Conservation (phyloP, 2,888 invertebrate species). For the Dryomyza anilis region DNA sequence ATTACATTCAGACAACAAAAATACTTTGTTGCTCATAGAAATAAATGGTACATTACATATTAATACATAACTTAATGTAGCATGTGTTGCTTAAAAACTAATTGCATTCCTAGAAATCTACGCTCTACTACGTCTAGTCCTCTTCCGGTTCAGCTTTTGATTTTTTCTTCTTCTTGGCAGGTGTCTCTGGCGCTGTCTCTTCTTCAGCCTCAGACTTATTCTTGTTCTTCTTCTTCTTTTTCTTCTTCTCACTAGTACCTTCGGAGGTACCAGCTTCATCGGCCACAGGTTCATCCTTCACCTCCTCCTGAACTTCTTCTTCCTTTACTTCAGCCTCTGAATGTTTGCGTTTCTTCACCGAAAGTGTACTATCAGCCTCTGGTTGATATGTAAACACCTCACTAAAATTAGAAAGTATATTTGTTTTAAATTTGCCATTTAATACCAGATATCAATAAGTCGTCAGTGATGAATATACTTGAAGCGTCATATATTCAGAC, state of each 20-base stretch:
- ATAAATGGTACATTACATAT: neutral
- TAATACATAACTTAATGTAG: conserved; percentile 10
- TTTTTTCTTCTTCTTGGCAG: conserved; percentile 36
- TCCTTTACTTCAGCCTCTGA: conserved; percentile 56
- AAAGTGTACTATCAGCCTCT: conserved; percentile 82
- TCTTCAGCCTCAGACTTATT: conserved; percentile 47
- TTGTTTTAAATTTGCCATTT: too few relatives aligned
- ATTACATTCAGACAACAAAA: conserved; percentile 18
- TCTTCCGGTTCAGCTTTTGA: conserved; percentile 31
- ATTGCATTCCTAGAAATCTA: conserved; percentile 18
- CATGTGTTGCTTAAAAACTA: conserved; percentile 6
- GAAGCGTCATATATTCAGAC: conserved; percentile 43
- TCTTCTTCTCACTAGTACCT: conserved; percentile 48
- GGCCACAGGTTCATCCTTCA: conserved; percentile 61
- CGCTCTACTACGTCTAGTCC: conserved; percentile 25
- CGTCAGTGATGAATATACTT: neutral
- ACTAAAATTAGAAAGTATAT: conserved; percentile 57
- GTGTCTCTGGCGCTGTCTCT: conserved; percentile 24
- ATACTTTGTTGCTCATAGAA: conserved; percentile 18
- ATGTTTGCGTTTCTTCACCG: conserved; percentile 63
- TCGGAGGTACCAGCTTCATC: conserved; percentile 52
- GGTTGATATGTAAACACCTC: conserved; percentile 81
- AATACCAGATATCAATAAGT: neutral
- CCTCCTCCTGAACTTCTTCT: conserved; percentile 59
- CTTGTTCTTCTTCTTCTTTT: conserved; percentile 47